Conservation (phyloP, 2,797 vertebrate genomes). For the Girardinus metallicus region DNA sequence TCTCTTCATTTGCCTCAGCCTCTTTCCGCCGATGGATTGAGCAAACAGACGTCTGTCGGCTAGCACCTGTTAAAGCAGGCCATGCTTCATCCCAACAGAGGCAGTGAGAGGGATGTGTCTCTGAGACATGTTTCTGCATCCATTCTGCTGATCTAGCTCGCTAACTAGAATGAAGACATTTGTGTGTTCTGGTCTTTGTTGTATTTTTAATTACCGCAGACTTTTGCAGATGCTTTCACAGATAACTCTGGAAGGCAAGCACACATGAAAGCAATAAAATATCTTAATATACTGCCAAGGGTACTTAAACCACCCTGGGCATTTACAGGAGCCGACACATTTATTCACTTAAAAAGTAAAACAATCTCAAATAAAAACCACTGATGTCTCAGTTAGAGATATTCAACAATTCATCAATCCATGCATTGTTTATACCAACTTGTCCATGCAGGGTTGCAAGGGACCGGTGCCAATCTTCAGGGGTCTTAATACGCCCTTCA, state of each 20-base stretch:
- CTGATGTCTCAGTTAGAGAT: not conserved
- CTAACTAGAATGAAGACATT: conserved; percentile 35
- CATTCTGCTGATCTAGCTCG: conserved; percentile 44
- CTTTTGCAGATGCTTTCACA: conserved; percentile 62
- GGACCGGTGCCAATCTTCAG: not conserved
- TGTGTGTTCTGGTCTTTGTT: conserved; percentile 27
- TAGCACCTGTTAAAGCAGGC: conserved; percentile 51
- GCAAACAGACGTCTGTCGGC: conserved; percentile 36
- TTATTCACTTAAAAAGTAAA: not conserved
- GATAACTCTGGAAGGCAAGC: conserved; percentile 32
- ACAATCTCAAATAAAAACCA: not conserved
- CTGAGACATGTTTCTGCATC: conserved; percentile 50
- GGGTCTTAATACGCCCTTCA: not conserved
- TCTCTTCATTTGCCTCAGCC: conserved; percentile 24
- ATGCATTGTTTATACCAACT: not conserved
- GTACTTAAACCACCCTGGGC: not conserved
- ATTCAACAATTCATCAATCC: not conserved
- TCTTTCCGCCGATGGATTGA: conserved; percentile 6
- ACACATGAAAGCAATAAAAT: conserved; percentile 25
- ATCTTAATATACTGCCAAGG: conserved; percentile 21
- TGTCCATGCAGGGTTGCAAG: not conserved
- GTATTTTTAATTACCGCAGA: conserved; percentile 48
- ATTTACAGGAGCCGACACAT: not conserved
- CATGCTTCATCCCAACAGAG: conserved; percentile 39
- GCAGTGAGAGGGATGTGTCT: conserved; percentile 16